These are phyloP conservation scores for Dendropsophus ebraccatus DNA, from an alignment of 2,113 vertebrate genomes.

Conservation along the genomic window DNA sequence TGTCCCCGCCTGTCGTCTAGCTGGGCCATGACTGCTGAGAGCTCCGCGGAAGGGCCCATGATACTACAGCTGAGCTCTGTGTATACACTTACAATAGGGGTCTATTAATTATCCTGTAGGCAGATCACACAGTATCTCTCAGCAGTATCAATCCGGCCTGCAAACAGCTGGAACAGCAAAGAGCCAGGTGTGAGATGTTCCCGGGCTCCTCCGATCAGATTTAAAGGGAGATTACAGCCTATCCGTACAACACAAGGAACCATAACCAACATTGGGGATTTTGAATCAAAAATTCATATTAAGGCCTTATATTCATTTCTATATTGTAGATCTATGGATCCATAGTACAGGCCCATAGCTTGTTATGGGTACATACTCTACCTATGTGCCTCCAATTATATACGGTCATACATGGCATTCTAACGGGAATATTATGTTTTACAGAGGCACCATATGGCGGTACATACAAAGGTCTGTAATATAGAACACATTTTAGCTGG, in stretches of 20 bases:
- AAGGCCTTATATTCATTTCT: neutral
- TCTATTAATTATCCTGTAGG: neutral
- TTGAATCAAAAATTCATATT: neutral
- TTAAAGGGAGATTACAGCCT: neutral
- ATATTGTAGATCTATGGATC: neutral
- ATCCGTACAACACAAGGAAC: neutral
- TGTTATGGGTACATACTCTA: too few species aligned
- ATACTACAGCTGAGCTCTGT: conserved; percentile 15
- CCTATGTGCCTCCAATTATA: too few species aligned
- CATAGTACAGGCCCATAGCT: too few species aligned
- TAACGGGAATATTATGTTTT: too few species aligned
- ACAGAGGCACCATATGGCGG: too few species aligned
- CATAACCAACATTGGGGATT: neutral
- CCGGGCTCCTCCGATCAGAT: neutral
- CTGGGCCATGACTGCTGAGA: neutral
- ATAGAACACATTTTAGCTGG: too few species aligned
- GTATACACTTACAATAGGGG: neutral
- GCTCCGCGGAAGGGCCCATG: neutral
- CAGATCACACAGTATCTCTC: conserved; percentile 4
- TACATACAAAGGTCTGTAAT: too few species aligned
- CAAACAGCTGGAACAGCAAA: conserved; percentile 39
- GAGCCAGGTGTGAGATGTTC: conserved; percentile 3
- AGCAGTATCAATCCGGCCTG: conserved; percentile 11
- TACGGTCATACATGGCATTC: too few species aligned
- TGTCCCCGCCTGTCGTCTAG: neutral